A percentile compares a stretch with the other conserved stretches of the same genome.
Evolutionary conservation across 92 coral and sea anemone genomes (phyloP).

Genomic region (Epizoanthus scotinus): DNA sequence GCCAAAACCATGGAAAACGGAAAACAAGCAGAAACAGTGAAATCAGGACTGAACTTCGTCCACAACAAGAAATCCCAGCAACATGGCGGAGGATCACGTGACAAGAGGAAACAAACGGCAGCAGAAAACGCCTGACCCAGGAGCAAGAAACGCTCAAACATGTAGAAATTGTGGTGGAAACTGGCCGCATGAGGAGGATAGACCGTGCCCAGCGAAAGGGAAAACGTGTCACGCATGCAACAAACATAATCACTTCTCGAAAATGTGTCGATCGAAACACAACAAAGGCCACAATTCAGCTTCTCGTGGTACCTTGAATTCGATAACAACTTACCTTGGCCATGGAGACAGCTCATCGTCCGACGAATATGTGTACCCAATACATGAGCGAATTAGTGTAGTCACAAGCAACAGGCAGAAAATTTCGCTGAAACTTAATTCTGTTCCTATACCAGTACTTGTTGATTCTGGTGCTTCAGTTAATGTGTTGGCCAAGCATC

Average conservation of each 20-base stretch:
- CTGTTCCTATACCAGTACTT: conserved; percentile 40
- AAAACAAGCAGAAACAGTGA: not conserved
- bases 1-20: conserved; percentile 34
- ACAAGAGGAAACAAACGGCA: not conserved
- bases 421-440: conserved; percentile 3
- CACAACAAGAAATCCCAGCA: not conserved
- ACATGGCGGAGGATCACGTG: conserved; percentile 7
- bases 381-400: not conserved
- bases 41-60: not conserved
- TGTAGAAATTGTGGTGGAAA: conserved; percentile 42
- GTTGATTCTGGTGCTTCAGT: conserved; percentile 65
- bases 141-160: not conserved
- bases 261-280: conserved; percentile 29
- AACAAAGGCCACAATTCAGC: not conserved
- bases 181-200: conserved; percentile 39
- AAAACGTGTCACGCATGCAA: conserved; percentile 29
- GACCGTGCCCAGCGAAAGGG: conserved; percentile 37
- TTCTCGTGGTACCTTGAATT: not conserved
- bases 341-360: conserved; percentile 1
- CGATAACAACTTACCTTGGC: not conserved
- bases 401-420: conserved; percentile 2
- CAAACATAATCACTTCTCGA: conserved; percentile 32
- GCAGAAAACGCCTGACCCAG: no score
- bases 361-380: not conserved
- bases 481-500: conserved; percentile 31